Evolutionary conservation across 2,888 invertebrate species (phyloP), one percentile per base, ranked within the genome.

Genomic region (Eilema sororculum): DNA sequence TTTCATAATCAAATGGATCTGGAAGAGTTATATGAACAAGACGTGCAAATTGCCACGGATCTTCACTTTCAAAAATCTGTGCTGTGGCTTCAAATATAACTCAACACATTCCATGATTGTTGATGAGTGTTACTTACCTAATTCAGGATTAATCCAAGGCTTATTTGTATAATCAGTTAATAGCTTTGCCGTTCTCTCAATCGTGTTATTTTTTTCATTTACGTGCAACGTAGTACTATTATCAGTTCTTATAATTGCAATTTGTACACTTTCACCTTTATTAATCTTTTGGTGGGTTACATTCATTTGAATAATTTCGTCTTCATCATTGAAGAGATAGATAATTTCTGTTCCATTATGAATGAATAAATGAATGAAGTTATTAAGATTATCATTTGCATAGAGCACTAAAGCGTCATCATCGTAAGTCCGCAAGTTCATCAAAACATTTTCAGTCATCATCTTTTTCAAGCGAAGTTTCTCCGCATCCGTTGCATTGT

Each of bases 331-430:
- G 90, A 98, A 98, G 4, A 98, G 93, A 86, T 98, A 98, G 60
- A 98, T 97, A 30, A 98, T 97, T 92, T 97, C 96, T 12, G 97
- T 97, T 20, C 97, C 97, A 74, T 97, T 97, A 77, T 97, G 96
- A 74, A 98, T 97, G 90, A 98, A 98, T 37, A 99, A 92, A 90
- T 99, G 99, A 66, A 98, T 97, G 89, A 99, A 99, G 91, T 99
- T 99, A 88, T 99, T 99, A 72, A 98, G 95, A 89, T 99, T 97
- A 90, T 99, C 99, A 87, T 99, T 98, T 46, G 98, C 98, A 87
- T 99, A 99, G 10, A 99, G 94, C 24, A 99, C 97, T 81, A 99
- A 91, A 0, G 98, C 97, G 78, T 97, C 96, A 57, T 96, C 96
- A 83, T 98, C 98, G 87, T 98, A 98, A 0, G 99, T 99, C 81